Percentiles rank a stretch among this genome's conserved stretches.
Conservation (phyloP, 2,113 vertebrate genomes). For the Nothocercus nigrocapillus region DNA sequence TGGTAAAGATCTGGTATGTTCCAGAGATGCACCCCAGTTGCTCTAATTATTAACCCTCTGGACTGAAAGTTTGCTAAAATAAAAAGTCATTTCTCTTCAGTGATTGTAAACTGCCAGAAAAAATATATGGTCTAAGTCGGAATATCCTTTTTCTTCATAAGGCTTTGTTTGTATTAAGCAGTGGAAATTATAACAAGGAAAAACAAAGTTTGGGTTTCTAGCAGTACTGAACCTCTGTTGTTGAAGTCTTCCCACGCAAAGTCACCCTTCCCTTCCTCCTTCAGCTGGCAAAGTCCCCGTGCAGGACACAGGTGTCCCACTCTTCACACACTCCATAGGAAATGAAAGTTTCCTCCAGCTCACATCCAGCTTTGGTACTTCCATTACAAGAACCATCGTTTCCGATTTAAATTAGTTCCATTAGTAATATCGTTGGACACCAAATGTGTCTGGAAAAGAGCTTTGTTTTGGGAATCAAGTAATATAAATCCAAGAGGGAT, state of each 20-base stretch:
- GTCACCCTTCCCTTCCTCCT: neutral
- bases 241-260: neutral
- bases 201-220: neutral
- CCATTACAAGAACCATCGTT: neutral
- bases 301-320: neutral
- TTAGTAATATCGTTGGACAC: neutral
- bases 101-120: neutral
- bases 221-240: neutral
- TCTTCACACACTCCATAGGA: rapidly evolving
- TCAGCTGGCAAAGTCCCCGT: neutral
- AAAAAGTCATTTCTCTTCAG: neutral
- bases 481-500: neutral
- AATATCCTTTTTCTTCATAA: neutral
- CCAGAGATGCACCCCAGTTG: neutral
- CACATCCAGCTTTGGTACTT: neutral
- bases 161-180: neutral
- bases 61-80: neutral
- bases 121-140: neutral
- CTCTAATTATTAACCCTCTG: neutral
- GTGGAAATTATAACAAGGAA: neutral
- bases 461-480: neutral
- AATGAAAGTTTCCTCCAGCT: neutral
- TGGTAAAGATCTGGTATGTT: neutral
- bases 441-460: neutral
- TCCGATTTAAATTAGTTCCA: neutral